Base-by-base conservation (phyloP, 53 echinoderm and acorn worm species). In the Mesocentrotus franciscanus region DNA sequence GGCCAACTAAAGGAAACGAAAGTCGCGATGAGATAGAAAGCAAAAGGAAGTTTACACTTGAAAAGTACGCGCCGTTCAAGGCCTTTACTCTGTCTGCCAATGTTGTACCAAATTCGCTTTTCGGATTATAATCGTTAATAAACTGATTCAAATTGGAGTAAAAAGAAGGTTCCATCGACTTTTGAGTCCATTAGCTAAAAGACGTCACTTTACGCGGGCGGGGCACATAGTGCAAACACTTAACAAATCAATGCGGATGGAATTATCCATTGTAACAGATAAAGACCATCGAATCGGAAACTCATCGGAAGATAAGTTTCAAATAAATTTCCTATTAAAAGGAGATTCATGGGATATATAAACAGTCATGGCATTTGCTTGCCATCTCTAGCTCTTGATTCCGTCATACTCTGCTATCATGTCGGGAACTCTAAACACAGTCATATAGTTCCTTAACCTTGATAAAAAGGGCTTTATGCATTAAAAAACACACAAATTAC, bases 261-360 rank as follows among this genome's bases (percentile, higher is more conserved):
- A 42, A 81, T 42, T 42, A 39, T 81, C 81, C 42, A 81, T 81
- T 81, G 81, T 36, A 8, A 81, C 17, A 36, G 81, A 42, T 81
- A 81, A 39, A 36, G 20, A 81, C 39, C 81, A 27, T 20, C 49
- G 42, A 81, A 39, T 81, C 17, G 81, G 81, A 81, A 81, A 81
- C 81, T 81, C 18, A 81, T 81, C 81, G 81, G 81, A 79, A 78
- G 78, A 79, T 36, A 79, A 36, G 39, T 36, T 81, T 81, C 81
- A 81, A 81, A 81, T 81, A 20, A 81, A 81, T 81, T 81, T 81
- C 81, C 81, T 81, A 81, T 81, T 22, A 39, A 81, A 81, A 36
- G 36, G 81, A 81, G 81, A 81, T 81, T 33, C 81, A 13, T 42
- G 42, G 81, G 81, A 42, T 81, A 81, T 81, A 42, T 10, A 39